Conservation (phyloP, 2,113 vertebrate species). For the Grallaria varia region DNA sequence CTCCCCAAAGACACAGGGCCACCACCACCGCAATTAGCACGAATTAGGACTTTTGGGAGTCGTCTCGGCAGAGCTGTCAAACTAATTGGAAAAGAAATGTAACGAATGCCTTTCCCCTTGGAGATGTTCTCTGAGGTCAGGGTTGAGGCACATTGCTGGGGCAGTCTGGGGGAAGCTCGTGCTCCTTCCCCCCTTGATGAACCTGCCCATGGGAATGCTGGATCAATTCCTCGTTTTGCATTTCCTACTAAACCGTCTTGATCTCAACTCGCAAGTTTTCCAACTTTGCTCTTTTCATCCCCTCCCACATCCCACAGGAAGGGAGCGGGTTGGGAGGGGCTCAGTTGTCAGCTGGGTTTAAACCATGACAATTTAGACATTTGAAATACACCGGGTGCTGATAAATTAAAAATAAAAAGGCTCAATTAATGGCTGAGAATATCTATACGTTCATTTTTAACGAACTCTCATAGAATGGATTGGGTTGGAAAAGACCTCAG, state of each 20-base stretch:
- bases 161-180: background rate
- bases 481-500: too few species aligned
- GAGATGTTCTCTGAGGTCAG: background rate
- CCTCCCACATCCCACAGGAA: background rate
- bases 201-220: background rate
- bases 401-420: background rate
- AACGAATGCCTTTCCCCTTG: constrained; percentile 5
- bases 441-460: background rate
- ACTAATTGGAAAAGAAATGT: constrained; percentile 62
- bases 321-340: background rate
- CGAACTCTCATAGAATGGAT: too few species aligned
- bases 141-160: background rate
- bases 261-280: background rate
- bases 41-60: constrained; percentile 42
- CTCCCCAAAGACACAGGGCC: background rate
- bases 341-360: background rate
- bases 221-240: background rate
- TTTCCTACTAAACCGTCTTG: background rate
- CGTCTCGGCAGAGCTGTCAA: constrained; percentile 44
- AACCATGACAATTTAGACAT: background rate
- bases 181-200: background rate
- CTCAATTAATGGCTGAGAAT: background rate
- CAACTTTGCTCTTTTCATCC: background rate
- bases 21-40: constrained; percentile 42
- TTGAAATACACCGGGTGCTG: background rate